phyloP scores from a whole-genome alignment of 2,888 invertebrate genomes.

The Pachydiplax longipennis region DNA sequence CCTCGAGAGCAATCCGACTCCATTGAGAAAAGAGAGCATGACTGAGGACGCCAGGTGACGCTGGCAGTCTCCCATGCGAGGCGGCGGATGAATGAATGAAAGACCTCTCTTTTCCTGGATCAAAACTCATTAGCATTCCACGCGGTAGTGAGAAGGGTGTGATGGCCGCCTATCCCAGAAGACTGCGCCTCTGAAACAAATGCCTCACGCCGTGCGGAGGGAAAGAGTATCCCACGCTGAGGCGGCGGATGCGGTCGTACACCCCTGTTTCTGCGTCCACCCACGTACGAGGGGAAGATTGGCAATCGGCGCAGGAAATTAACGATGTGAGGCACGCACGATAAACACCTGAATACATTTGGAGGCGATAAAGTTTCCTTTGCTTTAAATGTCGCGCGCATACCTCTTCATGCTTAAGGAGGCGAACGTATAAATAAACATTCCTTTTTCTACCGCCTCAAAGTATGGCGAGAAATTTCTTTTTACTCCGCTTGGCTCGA shows the following conservation, averaged over 20 bases:
- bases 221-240: neutral
- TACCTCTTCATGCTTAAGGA: neutral
- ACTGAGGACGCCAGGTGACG: neutral
- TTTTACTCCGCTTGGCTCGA: too few relatives aligned
- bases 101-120: neutral
- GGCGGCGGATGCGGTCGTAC: neutral
- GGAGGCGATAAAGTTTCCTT: neutral
- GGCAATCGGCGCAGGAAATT: neutral
- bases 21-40: too few relatives aligned
- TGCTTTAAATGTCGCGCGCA: neutral
- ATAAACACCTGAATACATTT: neutral
- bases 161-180: conserved; percentile 1
- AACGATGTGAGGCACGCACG: neutral
- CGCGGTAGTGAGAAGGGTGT: conserved; percentile 25
- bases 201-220: conserved; percentile 10
- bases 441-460: too few relatives aligned
- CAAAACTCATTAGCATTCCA: conserved; percentile 41
- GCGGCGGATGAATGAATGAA: neutral
- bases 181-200: conserved; percentile 22
- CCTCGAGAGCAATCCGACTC: too few relatives aligned
- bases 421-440: neutral
- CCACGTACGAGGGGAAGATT: neutral
- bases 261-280: neutral
- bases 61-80: neutral
- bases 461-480: too few relatives aligned